Percentiles rank a stretch among this genome's conserved stretches.
Evolutionary conservation across 2,888 invertebrate genomes (phyloP).

Genomic region (Linyphia triangularis): DNA sequence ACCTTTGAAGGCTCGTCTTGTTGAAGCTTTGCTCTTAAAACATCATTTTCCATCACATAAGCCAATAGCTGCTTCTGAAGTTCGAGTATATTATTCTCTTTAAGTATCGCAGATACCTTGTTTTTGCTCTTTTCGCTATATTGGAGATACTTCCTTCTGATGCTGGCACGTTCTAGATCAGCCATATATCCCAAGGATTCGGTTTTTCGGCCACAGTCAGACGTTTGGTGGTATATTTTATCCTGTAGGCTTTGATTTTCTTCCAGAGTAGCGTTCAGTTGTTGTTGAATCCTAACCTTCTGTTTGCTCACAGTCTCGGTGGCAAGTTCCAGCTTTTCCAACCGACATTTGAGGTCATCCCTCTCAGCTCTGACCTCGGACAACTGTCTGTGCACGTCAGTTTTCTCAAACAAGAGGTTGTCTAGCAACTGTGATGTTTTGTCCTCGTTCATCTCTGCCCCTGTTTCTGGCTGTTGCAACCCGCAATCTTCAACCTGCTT

Average conservation of each 20-base stretch:
- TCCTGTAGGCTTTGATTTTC: slow-evolving; percentile 70
- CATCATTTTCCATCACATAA: slow-evolving; percentile 78
- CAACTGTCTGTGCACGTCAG: slow-evolving; percentile 62
- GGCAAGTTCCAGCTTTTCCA: slow-evolving; percentile 70
- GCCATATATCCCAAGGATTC: slow-evolving; percentile 53
- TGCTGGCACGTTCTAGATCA: slow-evolving; percentile 45
- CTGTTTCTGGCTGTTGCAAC: neutral
- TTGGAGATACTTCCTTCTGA: slow-evolving; percentile 59
- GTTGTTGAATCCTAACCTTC: slow-evolving; percentile 55
- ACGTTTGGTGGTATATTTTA: slow-evolving; percentile 55
- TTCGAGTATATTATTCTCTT: slow-evolving; percentile 77
- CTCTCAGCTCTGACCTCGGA: slow-evolving; percentile 70
- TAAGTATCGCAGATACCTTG: slow-evolving; percentile 73
- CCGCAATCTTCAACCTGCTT: slow-evolving; percentile 58
- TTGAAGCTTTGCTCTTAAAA: slow-evolving; percentile 71
- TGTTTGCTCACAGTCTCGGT: slow-evolving; percentile 64
- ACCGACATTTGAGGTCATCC: slow-evolving; percentile 52
- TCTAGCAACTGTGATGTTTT: slow-evolving; percentile 41
- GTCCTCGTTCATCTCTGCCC: slow-evolving; percentile 9
- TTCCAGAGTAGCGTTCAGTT: slow-evolving; percentile 47
- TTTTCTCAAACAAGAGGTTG: slow-evolving; percentile 59
- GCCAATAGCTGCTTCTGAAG: slow-evolving; percentile 77
- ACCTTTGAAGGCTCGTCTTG: slow-evolving; percentile 59
- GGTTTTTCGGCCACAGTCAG: neutral
- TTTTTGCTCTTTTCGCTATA: slow-evolving; percentile 62